These are phyloP conservation scores for Chymomyza amoena DNA, from an alignment of 2,888 invertebrate species.

Conservation along the genomic window DNA sequence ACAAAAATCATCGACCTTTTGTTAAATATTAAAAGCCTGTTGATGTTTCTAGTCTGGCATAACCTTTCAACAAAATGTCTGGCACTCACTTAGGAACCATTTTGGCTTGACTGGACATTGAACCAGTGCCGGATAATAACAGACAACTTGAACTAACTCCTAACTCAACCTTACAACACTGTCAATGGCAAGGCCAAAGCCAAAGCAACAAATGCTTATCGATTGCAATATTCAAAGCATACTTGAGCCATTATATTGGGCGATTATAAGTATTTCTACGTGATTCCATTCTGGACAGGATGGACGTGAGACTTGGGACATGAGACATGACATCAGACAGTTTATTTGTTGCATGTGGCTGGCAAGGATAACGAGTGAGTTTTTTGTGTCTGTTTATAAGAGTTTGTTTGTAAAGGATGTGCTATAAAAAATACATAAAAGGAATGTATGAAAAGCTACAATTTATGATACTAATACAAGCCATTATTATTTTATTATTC, in stretches of 20 bases:
- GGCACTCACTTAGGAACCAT: neutral
- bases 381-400: neutral
- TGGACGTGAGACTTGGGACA: neutral
- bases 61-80: neutral
- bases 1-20: neutral
- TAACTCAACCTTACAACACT: neutral
- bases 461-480: neutral
- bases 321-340: neutral
- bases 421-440: slow-evolving; percentile 15
- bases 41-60: neutral
- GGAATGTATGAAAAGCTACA: neutral
- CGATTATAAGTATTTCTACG: slow-evolving; percentile 44
- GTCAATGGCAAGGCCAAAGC: slow-evolving; percentile 35
- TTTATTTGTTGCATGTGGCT: neutral
- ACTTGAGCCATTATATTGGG: slow-evolving; percentile 12
- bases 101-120: neutral
- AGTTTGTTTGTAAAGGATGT: slow-evolving; percentile 1
- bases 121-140: neutral
- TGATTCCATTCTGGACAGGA: slow-evolving; percentile 29
- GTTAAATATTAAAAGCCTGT: neutral
- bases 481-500: neutral
- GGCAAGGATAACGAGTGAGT: neutral
- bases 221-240: slow-evolving; percentile 29
- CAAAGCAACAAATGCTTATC: slow-evolving; percentile 24
- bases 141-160: neutral